These are phyloP conservation scores for Ctenochaetus hawaiiensis DNA, from an alignment of 2,797 vertebrate genomes.

Conservation along the genomic window DNA sequence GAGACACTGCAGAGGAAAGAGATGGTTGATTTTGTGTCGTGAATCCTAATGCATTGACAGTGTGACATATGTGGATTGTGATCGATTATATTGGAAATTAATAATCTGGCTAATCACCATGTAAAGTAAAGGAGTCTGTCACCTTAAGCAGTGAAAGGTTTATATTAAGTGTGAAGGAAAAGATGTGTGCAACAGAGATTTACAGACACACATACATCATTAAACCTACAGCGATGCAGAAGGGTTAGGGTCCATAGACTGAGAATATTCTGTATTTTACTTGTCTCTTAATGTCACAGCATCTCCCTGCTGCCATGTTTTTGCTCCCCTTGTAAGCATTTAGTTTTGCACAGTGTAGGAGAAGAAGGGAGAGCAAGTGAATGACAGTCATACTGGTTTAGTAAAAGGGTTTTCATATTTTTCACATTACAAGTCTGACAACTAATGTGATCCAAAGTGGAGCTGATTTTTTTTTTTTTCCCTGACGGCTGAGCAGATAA, in stretches of 20 bases:
- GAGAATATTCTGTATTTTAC: slow-evolving; percentile 3
- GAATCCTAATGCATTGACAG: too few relatives aligned
- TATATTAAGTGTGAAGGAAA: slow-evolving; percentile 36
- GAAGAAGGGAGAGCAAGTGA: slow-evolving; percentile 13
- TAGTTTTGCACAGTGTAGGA: neutral
- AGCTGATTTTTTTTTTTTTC: slow-evolving; percentile 55
- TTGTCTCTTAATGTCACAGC: slow-evolving; percentile 15
- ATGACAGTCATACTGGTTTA: neutral
- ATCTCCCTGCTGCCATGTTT: slow-evolving; percentile 2
- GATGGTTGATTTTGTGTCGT: slow-evolving; percentile 4
- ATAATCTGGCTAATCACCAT: slow-evolving; percentile 32
- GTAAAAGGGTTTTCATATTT: slow-evolving; percentile 38
- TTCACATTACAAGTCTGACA: slow-evolving; percentile 55
- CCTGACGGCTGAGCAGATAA: slow-evolving; percentile 59
- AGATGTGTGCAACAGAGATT: neutral
- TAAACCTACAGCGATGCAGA: neutral
- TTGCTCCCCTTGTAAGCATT: neutral
- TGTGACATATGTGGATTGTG: too few relatives aligned
- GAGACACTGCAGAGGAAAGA: slow-evolving; percentile 33
- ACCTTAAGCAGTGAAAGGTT: slow-evolving; percentile 20
- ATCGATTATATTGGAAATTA: too few relatives aligned
- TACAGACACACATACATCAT: neutral
- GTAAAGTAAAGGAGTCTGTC: slow-evolving; percentile 16
- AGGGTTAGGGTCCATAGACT: neutral
- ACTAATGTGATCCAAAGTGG: slow-evolving; percentile 28